phyloP scores from a whole-genome alignment of 2,113 vertebrate genomes.

The Girardinichthys multiradiatus region DNA sequence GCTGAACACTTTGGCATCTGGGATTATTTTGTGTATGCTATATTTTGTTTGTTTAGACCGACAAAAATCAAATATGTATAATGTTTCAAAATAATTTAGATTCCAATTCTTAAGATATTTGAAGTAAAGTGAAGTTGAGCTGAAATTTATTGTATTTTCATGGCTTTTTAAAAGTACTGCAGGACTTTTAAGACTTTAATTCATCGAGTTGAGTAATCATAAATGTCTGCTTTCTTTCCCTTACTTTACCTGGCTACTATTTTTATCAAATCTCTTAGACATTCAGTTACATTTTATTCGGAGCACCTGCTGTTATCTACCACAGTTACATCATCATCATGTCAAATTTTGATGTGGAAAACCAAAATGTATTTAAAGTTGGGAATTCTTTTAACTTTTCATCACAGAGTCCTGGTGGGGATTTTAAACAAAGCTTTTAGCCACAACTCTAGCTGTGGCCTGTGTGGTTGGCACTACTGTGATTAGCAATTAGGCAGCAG shows the following conservation, averaged over 20 bases:
- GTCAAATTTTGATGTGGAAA: neutral
- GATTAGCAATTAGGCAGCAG: conserved; percentile 11
- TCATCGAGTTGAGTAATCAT: neutral
- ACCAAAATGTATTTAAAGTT: neutral
- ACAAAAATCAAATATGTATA: too few species aligned
- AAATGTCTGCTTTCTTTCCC: neutral
- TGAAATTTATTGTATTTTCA: neutral
- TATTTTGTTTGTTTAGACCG: too few species aligned
- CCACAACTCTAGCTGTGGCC: neutral
- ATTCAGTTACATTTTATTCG: neutral
- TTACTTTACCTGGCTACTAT: neutral
- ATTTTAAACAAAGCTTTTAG: neutral
- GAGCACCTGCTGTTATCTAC: neutral
- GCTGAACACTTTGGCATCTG: neutral
- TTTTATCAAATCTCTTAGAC: neutral
- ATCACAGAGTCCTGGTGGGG: neutral
- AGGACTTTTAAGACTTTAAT: neutral
- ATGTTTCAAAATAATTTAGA: too few species aligned
- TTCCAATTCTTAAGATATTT: too few species aligned
- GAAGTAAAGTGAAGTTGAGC: too few species aligned
- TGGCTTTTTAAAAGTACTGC: neutral
- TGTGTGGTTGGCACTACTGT: neutral
- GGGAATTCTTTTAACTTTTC: conserved; percentile 7
- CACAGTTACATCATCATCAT: neutral
- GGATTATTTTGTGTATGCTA: neutral